Base-by-base conservation (phyloP, 2,113 vertebrate genomes). In the Symphodus melops region DNA sequence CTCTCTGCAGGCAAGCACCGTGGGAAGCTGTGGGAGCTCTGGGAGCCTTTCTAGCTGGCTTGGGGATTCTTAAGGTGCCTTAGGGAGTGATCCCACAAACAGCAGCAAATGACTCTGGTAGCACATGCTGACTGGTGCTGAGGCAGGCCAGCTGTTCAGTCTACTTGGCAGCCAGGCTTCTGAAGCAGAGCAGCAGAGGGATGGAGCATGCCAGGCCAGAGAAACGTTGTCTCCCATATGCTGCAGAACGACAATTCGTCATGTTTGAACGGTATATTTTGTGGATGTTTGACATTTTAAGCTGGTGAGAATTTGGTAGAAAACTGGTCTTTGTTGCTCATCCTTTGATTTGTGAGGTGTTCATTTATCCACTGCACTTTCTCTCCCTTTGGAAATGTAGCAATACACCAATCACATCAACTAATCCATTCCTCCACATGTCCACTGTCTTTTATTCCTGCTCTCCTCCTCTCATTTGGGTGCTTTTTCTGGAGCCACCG, bases 91-190 rank as follows among this genome's bases (percentile, higher is more conserved):
- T 76, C 81, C 86, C 68, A 60, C 58, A 83, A 84, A 87, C 71
- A 33, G 79, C 67, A 72, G 77, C 62, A 81, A 86, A 74, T 71
- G 75, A 49, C 85, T 77, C 81, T 46, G 66, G 64, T 77, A 57
- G 55, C 81, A 77, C 62, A 67, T 81, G 83, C 81, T 83, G 82
- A 80, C 65, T 71, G 51, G 75, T 87, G 79, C 83, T 80, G 82
- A 80, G 85, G 72, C 69, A 67, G 61, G 61, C 65, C 84, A 88
- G 86, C 84, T 91, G 87, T 83, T 85, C 73, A 70, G 68, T 77
- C 72, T 73, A 60, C 72, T 83, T 77, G 80, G 74, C 84, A 86
- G 68, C 33, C 10, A 42, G 39, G 33, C 52, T 63, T 61, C 75
- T 80, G 64, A 56, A 81, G 49, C 66, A 67, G 79, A 83, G 65